A percentile compares a stretch with the other conserved stretches of the same genome.
phyloP scores from a whole-genome alignment of 2,797 vertebrate genomes.

The Notolabrus celidotus region DNA sequence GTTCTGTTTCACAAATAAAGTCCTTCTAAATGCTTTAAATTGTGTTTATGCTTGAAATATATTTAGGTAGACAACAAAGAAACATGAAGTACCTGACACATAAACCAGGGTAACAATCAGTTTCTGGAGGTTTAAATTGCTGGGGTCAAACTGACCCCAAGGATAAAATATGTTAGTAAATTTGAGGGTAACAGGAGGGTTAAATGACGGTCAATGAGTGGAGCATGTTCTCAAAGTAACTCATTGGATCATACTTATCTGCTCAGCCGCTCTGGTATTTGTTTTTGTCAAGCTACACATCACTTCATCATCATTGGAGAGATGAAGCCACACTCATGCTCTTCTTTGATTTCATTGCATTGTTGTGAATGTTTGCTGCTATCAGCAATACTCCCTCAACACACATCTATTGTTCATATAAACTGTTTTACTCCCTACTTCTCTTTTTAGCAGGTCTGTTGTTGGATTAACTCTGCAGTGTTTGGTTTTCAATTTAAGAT shows the following conservation, averaged over 20 bases:
- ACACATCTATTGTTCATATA: conserved; percentile 13
- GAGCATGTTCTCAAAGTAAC: not conserved
- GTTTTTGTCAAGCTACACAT: conserved; percentile 51
- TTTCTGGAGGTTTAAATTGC: too few relatives aligned
- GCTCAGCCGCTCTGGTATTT: conserved; percentile 65
- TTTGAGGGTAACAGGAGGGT: too few relatives aligned
- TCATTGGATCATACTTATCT: not conserved
- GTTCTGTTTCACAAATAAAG: too few relatives aligned
- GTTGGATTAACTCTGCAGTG: not conserved
- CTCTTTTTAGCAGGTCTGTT: conserved; percentile 1
- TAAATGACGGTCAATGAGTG: not conserved
- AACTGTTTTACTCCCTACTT: conserved; percentile 4
- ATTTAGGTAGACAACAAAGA: too few relatives aligned
- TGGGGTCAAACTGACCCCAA: too few relatives aligned
- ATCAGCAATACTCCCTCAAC: conserved; percentile 27
- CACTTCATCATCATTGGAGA: conserved; percentile 44
- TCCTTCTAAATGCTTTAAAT: too few relatives aligned
- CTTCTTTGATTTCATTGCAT: conserved; percentile 47
- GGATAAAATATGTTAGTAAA: too few relatives aligned
- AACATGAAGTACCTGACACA: too few relatives aligned
- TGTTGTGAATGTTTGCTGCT: conserved; percentile 41
- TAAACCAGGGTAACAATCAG: too few relatives aligned
- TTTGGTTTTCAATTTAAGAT: conserved; percentile 2
- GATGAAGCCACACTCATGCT: conserved; percentile 4
- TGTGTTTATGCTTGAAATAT: too few relatives aligned